Conservation (phyloP, 2,888 invertebrate species). For the Tetragonisca angustula region DNA sequence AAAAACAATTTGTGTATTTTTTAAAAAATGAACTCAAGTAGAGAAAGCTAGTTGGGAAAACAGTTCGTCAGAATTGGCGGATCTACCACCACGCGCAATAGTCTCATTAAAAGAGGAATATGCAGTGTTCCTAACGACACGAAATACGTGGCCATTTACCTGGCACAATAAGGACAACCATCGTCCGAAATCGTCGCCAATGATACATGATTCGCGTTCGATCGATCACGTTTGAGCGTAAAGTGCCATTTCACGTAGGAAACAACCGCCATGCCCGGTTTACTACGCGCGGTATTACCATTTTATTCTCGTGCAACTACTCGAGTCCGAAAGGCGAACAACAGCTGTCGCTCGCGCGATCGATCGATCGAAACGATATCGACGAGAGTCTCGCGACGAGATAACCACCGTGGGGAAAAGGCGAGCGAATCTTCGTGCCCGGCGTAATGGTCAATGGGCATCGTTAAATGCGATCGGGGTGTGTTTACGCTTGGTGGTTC, state of each 20-base stretch:
- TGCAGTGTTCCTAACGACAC: slow-evolving; percentile 36
- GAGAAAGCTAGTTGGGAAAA: background rate
- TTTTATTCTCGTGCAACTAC: slow-evolving; percentile 51
- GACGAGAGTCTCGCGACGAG: slow-evolving; percentile 35
- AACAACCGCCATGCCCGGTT: slow-evolving; percentile 32
- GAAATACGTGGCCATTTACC: background rate
- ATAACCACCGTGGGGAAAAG: slow-evolving; percentile 19
- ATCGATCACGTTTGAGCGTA: slow-evolving; percentile 23
- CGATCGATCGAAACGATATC: slow-evolving; percentile 58
- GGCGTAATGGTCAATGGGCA: slow-evolving; percentile 51
- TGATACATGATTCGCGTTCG: slow-evolving; percentile 43
- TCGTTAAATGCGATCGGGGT: slow-evolving; percentile 16
- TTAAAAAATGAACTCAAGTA: too few relatives aligned
- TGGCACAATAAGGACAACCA: background rate
- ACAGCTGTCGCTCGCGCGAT: slow-evolving; percentile 56
- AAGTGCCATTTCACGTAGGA: slow-evolving; percentile 45
- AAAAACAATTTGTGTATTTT: too few relatives aligned
- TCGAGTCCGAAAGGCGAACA: slow-evolving; percentile 29
- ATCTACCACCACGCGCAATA: background rate
- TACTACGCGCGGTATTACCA: slow-evolving; percentile 43
- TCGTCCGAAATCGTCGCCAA: slow-evolving; percentile 26
- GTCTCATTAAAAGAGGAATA: slow-evolving; percentile 36
- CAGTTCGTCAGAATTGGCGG: background rate
- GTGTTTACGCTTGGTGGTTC: slow-evolving; percentile 23
- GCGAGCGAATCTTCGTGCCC: slow-evolving; percentile 3